Base-by-base conservation (phyloP, 2,888 invertebrate genomes). In the Nomada fabriciana region DNA sequence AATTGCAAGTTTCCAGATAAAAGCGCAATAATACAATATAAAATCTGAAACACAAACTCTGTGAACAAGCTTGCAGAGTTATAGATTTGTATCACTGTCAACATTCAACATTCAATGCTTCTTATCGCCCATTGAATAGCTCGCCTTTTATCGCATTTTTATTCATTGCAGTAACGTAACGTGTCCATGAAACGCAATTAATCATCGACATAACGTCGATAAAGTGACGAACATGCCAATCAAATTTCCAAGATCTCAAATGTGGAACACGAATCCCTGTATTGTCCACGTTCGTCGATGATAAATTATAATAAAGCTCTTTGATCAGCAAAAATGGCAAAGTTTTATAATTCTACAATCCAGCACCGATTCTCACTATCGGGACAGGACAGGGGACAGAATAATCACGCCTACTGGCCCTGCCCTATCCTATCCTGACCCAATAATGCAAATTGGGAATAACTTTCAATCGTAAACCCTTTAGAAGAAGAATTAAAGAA, bases 351-450 rank as follows among this genome's bases (percentile, higher is more conserved):
- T 68, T 7, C 23, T 36, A 36, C 53, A 15, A 42, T 53, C 36
- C 67, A 68, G 67, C 42, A 68, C 82, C 82, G 57, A 76, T 76
- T 53, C 82, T 81, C 82, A 76, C 81, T 81, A 81, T 81, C 71
- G 82, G 82, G 80, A 81, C 82, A 81, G 82, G 82, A 82, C 82
- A 81, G 82, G 82, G 76, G 76, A 82, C 82, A 82, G 63, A 80
- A 74, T 81, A 9, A 57, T 59, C 25, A 50, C 64, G 82, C 81
- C 82, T 53, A 59, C 53, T 53, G 82, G 82, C 82, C 67, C 82
- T 82, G 82, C 82, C 82, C 82, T 82, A 71, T 82, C 76, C 71
- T 81, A 82, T 82, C 82, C 82, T 82, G 82, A 72, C 82, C 82
- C 82, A 82, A 82, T 81, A 82, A 82, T 82, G 82, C 53, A 76